A percentile compares a stretch with the other conserved stretches of the same genome.
phyloP scores from a whole-genome alignment of 1,140 invertebrate genomes.

The Eufriesea mexicana region DNA sequence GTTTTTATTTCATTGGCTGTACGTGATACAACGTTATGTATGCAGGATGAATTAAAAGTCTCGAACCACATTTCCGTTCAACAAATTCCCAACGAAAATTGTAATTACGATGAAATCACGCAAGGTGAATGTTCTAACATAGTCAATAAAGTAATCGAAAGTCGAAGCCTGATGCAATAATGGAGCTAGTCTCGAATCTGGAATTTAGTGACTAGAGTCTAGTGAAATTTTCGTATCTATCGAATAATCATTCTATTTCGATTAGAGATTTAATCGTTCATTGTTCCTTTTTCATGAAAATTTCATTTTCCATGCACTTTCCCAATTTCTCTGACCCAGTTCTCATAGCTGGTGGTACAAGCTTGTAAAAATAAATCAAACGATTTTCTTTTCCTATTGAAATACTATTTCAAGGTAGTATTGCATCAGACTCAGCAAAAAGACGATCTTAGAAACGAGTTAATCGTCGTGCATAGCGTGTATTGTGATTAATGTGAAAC shows the following conservation, averaged over 20 bases:
- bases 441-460: background rate
- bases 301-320: background rate
- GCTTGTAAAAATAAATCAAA: too few relatives aligned
- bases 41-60: background rate
- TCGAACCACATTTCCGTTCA: background rate
- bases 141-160: background rate
- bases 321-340: background rate
- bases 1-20: background rate
- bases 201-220: background rate
- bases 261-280: background rate
- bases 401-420: background rate
- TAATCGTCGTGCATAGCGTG: constrained; percentile 24
- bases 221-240: background rate
- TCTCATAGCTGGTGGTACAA: too few relatives aligned
- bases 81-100: background rate
- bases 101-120: background rate
- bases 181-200: too few relatives aligned
- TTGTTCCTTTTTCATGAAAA: background rate
- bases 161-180: background rate
- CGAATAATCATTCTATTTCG: background rate
- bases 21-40: background rate
- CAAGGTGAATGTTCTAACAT: background rate
- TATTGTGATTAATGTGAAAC: constrained; percentile 25
- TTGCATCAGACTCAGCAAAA: background rate
- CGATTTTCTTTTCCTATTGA: background rate